Base-by-base conservation (phyloP, 2,888 invertebrate genomes). In the Ectropis crepuscularia region DNA sequence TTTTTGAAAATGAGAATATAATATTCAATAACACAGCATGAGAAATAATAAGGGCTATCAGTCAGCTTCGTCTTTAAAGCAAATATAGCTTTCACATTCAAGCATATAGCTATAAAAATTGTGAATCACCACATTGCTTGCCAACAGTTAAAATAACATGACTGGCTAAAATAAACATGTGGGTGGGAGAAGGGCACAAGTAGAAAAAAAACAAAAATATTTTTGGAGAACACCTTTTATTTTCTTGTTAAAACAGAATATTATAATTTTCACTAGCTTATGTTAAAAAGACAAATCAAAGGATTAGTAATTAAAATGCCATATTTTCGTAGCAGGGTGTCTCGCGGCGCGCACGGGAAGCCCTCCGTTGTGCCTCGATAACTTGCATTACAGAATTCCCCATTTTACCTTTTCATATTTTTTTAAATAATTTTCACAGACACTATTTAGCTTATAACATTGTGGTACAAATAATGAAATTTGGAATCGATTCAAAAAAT, bases 171-270 rank as follows among this genome's bases (percentile, higher is more conserved):
- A 78, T 74, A 72, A 66, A 66, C 48, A 72, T 67, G 85, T 85
- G 81, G 84, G 83, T 67, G 77, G 65, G 16, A 28, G 16, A 28
- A 55, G 53, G 66, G 69, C 75, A 37, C 6, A 51, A 53, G 74
- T 71, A 77, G 73, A 87, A 83, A 73, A n/a, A 72, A 88, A 88
- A 88, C 84, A 86, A 82, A 76, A 78, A 75, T 80, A 74, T 80
- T 65, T n/a, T 81, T 80, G 80, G 87, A 87, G 90, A 89, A 90
- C 88, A 87, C 83, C 82, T 86, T 90, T 92, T 89, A 88, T 90
- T 88, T 83, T 89, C 84, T 89, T 86, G 88, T 83, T 89, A 90
- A 90, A 92, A 92, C 91, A 90, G 88, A 89, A 90, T 89, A 86
- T 89, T 89, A 89, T 89, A 90, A 89, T 89, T 90, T 85, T 84